Base-by-base conservation (phyloP, 1,140 invertebrate genomes). In the Ctenoplectra terminalis region DNA sequence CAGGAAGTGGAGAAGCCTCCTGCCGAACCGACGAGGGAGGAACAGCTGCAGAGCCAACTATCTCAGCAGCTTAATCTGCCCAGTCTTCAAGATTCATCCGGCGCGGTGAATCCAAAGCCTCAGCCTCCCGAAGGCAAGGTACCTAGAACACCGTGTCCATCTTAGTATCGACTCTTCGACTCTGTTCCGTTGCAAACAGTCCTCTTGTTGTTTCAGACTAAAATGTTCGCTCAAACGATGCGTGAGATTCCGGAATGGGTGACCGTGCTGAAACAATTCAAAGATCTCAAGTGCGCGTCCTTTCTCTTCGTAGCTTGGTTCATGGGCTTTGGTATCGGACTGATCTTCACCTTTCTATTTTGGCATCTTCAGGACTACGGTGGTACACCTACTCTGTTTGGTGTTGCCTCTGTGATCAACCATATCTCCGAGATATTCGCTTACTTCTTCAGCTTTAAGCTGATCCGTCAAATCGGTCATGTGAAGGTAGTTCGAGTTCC, bases 321-420 rank as follows among this genome's bases (percentile, higher is more conserved):
- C 93, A 99, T 99, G 98, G 99, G 99, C 64, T 99, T 99, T 91
- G 99, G 99, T n/a, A 99, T 99, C 88, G 99, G 99, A 1, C 94
- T 99, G 82, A 99, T 99, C 79, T 99, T 99, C 93, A 99, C 99
- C 2, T 99, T 99, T 94, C 96, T 99, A 34, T 99, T 99, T 94
- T 99, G 99, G 99, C 99, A 99, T 94, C 95, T 99, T 50, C 98
- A 99, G 95, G 99, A 99, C 91, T 97, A 98, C 88, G 98, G 98
- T 4, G 99, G 99, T 23, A 97, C 98, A 0, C 99, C 99, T 6
- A 99, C 99, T 0, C 95, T 99, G 0, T 99, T 99, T 90, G 99
- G 99, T 67, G 96, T 99, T 31, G 98, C 99, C 0, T 99, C 99
- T 0, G 98, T 99, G 52, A 99, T 99, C 90, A 99, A 99, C 94